phyloP scores from a whole-genome alignment of 2,113 vertebrate genomes.

The Chitala chitala region DNA sequence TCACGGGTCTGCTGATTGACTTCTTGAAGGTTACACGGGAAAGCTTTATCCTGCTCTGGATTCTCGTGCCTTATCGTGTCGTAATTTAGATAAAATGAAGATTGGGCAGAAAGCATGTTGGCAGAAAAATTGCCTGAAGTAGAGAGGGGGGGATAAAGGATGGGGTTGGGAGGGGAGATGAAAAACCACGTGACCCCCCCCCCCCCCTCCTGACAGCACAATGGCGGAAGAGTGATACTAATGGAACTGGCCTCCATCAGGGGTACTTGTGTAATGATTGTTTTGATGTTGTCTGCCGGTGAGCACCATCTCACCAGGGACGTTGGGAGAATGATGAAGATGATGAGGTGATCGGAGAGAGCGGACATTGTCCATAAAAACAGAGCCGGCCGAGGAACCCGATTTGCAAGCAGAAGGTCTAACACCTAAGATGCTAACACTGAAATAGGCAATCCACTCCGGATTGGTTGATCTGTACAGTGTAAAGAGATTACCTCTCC shows the following conservation, averaged over 20 bases:
- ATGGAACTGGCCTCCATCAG: not conserved
- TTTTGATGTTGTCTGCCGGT: not conserved
- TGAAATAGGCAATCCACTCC: no score
- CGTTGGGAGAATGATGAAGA: not conserved
- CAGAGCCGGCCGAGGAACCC: not conserved
- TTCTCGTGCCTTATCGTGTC: not conserved
- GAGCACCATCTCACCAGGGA: not conserved
- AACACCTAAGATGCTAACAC: no score
- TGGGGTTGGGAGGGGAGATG: not conserved
- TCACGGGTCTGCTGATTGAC: not conserved
- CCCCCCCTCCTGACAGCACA: not conserved
- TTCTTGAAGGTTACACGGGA: not conserved
- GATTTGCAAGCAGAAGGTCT: no score
- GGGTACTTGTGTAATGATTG: not conserved
- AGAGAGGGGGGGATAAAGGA: not conserved
- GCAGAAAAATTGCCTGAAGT: not conserved
- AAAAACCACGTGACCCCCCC: not conserved
- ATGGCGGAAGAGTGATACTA: not conserved
- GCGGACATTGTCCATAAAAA: not conserved
- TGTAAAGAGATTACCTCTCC: no score
- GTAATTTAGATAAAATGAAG: slow-evolving; percentile 16
- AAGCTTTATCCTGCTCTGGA: not conserved
- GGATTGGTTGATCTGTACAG: no score
- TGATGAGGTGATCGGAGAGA: not conserved
- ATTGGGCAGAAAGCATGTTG: not conserved